A percentile compares a stretch with the other conserved stretches of the same genome.
Evolutionary conservation across 2,113 vertebrate genomes (phyloP).

Genomic region (Ahaetulla prasina): DNA sequence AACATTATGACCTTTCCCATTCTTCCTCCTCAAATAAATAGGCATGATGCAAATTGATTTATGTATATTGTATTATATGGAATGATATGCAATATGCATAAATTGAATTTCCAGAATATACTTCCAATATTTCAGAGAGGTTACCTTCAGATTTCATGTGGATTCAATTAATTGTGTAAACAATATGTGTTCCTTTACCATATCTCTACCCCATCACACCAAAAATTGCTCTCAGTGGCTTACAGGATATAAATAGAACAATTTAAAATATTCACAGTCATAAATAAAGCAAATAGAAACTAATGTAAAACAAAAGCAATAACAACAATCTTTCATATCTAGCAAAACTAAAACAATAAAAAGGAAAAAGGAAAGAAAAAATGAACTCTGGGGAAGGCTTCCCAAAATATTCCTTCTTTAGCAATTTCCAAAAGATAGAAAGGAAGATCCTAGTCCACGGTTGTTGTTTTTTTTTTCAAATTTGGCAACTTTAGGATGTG

Average conservation of each 20-base stretch:
- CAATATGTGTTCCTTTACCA: neutral
- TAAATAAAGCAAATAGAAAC: neutral
- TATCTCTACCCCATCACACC: neutral
- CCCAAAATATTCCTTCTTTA: neutral
- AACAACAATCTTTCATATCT: neutral
- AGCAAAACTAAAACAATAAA: neutral
- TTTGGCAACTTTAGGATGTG: neutral
- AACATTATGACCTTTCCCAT: neutral
- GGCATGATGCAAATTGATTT: neutral
- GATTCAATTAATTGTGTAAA: neutral
- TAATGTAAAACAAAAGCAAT: neutral
- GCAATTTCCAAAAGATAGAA: neutral
- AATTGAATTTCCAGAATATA: neutral
- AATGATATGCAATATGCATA: neutral
- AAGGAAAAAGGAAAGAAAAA: neutral
- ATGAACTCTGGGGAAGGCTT: neutral
- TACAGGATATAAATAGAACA: neutral
- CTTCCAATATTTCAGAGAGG: neutral
- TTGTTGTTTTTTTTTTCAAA: neutral
- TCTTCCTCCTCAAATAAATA: neutral
- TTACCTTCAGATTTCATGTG: neutral
- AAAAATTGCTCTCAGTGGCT: neutral
- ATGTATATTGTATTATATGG: neutral
- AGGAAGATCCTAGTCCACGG: neutral
- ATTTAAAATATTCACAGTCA: neutral